These are phyloP conservation scores for Chrysochloris asiatica DNA, from an alignment of 2,113 vertebrate genomes.

Conservation along the genomic window DNA sequence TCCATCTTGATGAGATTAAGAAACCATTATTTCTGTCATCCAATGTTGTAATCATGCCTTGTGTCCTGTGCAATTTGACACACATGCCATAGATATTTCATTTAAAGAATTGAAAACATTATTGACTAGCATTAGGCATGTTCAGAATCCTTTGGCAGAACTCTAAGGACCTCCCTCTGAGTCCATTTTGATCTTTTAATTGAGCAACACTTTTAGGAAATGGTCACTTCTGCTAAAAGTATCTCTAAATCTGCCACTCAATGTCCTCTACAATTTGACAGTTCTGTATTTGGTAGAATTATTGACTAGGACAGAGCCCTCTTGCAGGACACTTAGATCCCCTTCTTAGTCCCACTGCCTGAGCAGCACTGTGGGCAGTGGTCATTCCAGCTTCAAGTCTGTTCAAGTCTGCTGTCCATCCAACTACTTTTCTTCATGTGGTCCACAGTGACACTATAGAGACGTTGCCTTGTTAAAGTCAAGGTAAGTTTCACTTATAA, in stretches of 20 bases:
- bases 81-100: not conserved
- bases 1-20: conserved; percentile 17
- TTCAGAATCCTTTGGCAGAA: not conserved
- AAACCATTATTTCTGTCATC: not conserved
- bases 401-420: not conserved
- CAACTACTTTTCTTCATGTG: not conserved
- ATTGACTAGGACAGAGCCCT: not conserved
- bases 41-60: not conserved
- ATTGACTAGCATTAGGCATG: not conserved
- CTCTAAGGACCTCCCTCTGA: not conserved
- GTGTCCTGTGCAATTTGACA: not conserved
- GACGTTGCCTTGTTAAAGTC: not conserved
- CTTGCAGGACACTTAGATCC: not conserved
- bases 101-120: conserved; percentile 11
- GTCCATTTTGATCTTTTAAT: not conserved
- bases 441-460: not conserved
- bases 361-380: not conserved
- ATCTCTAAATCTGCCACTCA: not conserved
- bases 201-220: not conserved
- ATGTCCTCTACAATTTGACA: not conserved
- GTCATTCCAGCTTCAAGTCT: not conserved
- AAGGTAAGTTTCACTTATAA: not conserved
- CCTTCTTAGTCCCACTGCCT: not conserved
- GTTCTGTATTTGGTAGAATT: not conserved
- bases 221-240: not conserved